Conservation (phyloP, 2,113 vertebrate genomes). For the Ellobius talpinus region DNA sequence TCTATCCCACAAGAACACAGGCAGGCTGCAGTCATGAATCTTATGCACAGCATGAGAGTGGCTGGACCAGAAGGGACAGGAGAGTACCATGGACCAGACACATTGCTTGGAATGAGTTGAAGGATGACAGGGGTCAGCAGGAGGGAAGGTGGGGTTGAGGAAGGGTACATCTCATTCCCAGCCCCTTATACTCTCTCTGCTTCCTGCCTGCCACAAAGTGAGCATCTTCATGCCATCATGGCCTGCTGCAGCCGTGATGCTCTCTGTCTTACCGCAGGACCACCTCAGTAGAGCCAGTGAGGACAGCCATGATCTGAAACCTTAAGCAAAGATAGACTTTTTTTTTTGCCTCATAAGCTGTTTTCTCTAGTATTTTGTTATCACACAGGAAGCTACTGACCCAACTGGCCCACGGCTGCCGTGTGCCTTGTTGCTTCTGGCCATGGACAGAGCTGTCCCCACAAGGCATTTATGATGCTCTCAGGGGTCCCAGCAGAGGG, state of each 20-base stretch:
- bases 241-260: neutral
- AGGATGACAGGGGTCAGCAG: neutral
- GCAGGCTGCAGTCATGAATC: neutral
- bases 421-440: rapidly evolving
- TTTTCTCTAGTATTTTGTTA: neutral
- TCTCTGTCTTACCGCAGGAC: neutral
- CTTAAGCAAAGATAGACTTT: neutral
- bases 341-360: neutral
- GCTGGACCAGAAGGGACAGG: neutral
- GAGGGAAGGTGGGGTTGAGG: too few relatives aligned
- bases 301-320: neutral
- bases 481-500: neutral
- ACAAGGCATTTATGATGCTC: neutral
- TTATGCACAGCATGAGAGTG: neutral
- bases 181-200: neutral
- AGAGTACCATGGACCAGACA: neutral
- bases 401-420: neutral
- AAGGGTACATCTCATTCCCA: neutral
- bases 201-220: neutral
- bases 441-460: neutral
- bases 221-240: neutral
- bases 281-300: neutral
- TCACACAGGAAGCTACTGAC: neutral
- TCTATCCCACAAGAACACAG: neutral
- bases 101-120: neutral